Percentiles rank a stretch among this genome's conserved stretches.
Conservation (phyloP, 1,140 invertebrate genomes). For the Drosophila paulistorum region DNA sequence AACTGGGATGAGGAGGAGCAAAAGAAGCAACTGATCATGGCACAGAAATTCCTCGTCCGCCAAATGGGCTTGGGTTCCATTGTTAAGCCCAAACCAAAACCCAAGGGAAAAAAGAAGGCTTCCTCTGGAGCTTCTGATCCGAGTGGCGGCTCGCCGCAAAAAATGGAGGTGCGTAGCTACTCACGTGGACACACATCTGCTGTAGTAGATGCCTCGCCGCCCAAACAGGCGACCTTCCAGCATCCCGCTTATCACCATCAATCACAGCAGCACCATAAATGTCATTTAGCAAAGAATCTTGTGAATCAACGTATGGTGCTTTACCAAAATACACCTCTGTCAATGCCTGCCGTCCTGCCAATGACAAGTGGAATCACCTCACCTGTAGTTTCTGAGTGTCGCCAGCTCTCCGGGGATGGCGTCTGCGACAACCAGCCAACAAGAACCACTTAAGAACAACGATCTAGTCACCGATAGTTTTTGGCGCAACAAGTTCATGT, state of each 20-base stretch:
- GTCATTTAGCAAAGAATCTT: background rate
- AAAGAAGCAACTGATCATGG: constrained; percentile 27
- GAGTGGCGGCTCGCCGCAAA: constrained; percentile 9
- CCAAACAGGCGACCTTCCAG: background rate
- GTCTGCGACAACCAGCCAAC: constrained; percentile 18
- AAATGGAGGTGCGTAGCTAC: constrained; percentile 35
- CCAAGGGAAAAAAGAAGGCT: constrained; percentile 13
- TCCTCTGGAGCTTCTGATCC: constrained; percentile 4
- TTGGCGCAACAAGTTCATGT: constrained; percentile 51
- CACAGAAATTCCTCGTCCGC: constrained; percentile 35
- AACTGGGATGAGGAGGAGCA: constrained; percentile 24
- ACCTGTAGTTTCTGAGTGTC: background rate
- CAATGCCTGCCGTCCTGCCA: background rate
- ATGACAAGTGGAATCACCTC: constrained; percentile 15
- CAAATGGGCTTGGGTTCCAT: constrained; percentile 57
- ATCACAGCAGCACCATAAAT: background rate
- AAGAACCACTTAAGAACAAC: background rate
- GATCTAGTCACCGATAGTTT: background rate
- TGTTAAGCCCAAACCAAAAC: constrained; percentile 17
- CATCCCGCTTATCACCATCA: background rate
- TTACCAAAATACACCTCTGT: background rate
- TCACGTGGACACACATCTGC: constrained; percentile 4
- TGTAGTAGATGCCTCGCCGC: background rate
- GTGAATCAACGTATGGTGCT: background rate
- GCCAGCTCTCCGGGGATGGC: background rate